Evolutionary conservation across 2,797 vertebrate species (phyloP), one percentile per base, ranked within the genome.

Genomic region (Danio choprae): DNA sequence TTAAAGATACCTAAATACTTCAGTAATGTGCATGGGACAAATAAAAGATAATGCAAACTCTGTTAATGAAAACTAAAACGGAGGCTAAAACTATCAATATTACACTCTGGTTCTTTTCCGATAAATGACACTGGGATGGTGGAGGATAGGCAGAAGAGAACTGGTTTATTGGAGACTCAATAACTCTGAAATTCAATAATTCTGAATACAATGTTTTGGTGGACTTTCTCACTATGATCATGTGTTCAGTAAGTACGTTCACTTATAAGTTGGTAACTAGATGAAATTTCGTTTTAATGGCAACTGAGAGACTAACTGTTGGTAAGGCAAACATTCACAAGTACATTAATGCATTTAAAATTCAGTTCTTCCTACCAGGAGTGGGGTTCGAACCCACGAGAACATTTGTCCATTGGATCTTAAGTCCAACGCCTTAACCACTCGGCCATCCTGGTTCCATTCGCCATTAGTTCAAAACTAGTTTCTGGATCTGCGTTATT

Each of bases 31-130:
- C 10, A 13, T 40, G 40, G 10, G 69, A n/a, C 46, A 51, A 51
- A 15, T 36, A 46, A 65, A 64, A 2, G 12, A 29, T 48, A 2
- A 1, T 16, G 5, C 48, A n/a, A 50, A 50, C 22, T 44, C n/a
- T 43, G 2, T 8, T n/a, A n/a, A n/a, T n/a, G n/a, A n/a, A n/a
- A n/a, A n/a, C n/a, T n/a, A n/a, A n/a, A n/a, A n/a, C n/a, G n/a
- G n/a, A n/a, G n/a, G n/a, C n/a, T 29, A 29, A 29, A 29, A 29
- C 29, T 29, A 29, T 1, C n/a, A n/a, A n/a, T n/a, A n/a, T n/a
- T n/a, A n/a, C n/a, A 77, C 73, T 80, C 68, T 77, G 80, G 60
- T 67, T 77, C 62, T 68, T 43, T 74, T 43, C 72, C 77, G 41
- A 56, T 65, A 80, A 67, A 46, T 71, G 55, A 72, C 77, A 10